A percentile compares a stretch with the other conserved stretches of the same genome.
These are phyloP conservation scores for Ciona savignyi DNA, from an alignment of 23 tunicate species.

Conservation along the genomic window DNA sequence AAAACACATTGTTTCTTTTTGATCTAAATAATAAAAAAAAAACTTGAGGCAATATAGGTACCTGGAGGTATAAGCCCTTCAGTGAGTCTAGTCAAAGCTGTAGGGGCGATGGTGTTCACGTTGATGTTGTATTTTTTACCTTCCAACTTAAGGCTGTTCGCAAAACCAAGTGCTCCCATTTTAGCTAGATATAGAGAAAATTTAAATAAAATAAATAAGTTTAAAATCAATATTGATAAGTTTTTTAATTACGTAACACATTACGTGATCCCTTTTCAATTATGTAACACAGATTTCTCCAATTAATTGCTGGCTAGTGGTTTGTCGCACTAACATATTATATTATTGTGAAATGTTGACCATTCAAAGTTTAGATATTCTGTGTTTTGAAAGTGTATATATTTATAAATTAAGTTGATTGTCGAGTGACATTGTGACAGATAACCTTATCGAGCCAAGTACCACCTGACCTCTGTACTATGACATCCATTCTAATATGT, in stretches of 20 bases:
- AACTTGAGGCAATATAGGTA: constrained; percentile 15
- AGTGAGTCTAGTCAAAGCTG: constrained; percentile 79
- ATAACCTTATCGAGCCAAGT: too few relatives aligned
- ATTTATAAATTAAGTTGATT: too few relatives aligned
- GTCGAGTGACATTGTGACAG: too few relatives aligned
- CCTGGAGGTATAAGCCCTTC: constrained; percentile 71
- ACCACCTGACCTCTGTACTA: too few relatives aligned
- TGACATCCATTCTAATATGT: too few relatives aligned
- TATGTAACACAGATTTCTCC: too few relatives aligned
- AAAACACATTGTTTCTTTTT: background rate
- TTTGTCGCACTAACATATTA: background rate
- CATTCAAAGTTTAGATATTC: too few relatives aligned
- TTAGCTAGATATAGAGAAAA: constrained; percentile 54
- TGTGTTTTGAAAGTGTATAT: too few relatives aligned
- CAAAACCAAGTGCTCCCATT: constrained; percentile 86
- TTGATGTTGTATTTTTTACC: constrained; percentile 77
- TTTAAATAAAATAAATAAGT: background rate
- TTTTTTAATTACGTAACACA: too few relatives aligned
- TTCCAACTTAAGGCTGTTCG: constrained; percentile 85
- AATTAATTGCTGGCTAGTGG: too few relatives aligned
- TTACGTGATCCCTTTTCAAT: too few relatives aligned
- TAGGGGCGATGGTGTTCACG: constrained; percentile 90
- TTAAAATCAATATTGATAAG: too few relatives aligned
- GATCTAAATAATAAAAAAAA: background rate
- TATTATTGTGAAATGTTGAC: background rate